Conservation (phyloP, 2,113 vertebrate species). For the Scatophagus argus region DNA sequence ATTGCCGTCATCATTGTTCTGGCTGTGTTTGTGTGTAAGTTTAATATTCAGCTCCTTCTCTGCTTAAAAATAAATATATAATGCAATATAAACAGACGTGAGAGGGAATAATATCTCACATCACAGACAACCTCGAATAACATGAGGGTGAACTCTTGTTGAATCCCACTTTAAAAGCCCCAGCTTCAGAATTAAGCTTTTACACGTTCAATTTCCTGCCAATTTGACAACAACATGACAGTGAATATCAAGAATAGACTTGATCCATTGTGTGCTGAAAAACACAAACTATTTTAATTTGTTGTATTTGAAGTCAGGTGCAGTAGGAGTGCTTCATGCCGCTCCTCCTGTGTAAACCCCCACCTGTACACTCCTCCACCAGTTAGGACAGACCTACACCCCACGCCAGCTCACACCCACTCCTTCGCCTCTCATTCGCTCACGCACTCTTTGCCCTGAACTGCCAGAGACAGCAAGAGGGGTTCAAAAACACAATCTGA, state of each 20-base stretch:
- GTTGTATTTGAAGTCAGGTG: slow-evolving; percentile 64
- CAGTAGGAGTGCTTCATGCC: slow-evolving; percentile 27
- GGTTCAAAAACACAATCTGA: slow-evolving; percentile 86
- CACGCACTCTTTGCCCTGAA: slow-evolving; percentile 75
- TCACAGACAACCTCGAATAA: slow-evolving; percentile 78
- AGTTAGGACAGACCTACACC: slow-evolving; percentile 47
- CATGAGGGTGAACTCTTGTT: slow-evolving; percentile 77
- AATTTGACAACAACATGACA: slow-evolving; percentile 80
- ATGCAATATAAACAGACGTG: slow-evolving; percentile 84
- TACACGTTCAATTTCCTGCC: slow-evolving; percentile 85
- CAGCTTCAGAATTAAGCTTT: slow-evolving; percentile 80
- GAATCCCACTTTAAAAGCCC: slow-evolving; percentile 75
- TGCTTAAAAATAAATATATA: slow-evolving; percentile 84
- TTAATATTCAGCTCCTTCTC: slow-evolving; percentile 82
- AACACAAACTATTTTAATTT: slow-evolving; percentile 70
- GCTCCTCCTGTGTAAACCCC: slow-evolving; percentile 20
- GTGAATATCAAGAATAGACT: slow-evolving; percentile 70
- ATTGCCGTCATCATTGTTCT: slow-evolving; percentile 52
- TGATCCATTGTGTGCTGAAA: slow-evolving; percentile 58
- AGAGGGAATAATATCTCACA: slow-evolving; percentile 84
- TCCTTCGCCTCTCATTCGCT: slow-evolving; percentile 55
- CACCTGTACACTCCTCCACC: slow-evolving; percentile 63
- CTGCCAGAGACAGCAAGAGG: slow-evolving; percentile 78
- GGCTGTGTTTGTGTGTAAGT: slow-evolving; percentile 65
- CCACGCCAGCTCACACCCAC: slow-evolving; percentile 52